These are phyloP conservation scores for Drosophila asahinai DNA, from an alignment of 1,140 invertebrate genomes.

Conservation along the genomic window DNA sequence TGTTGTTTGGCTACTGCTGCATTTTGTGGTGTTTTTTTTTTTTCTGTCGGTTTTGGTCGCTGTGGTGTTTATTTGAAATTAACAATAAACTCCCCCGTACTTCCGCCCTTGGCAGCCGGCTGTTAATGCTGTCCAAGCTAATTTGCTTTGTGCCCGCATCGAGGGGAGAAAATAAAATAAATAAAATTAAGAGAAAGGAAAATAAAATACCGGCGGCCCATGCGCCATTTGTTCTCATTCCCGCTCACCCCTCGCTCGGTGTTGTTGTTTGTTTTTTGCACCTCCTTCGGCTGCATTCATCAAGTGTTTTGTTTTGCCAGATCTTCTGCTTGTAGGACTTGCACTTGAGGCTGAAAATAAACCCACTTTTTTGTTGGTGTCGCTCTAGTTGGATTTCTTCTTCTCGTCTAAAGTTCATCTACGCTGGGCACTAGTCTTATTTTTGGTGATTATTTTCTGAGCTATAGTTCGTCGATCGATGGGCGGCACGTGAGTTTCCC, in stretches of 20 bases:
- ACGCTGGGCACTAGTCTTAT: slow-evolving; percentile 21
- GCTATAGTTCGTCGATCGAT: slow-evolving; percentile 22
- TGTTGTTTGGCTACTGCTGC: slow-evolving; percentile 28
- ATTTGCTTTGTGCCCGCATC: slow-evolving; percentile 52
- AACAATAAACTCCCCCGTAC: slow-evolving; percentile 46
- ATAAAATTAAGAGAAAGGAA: slow-evolving; percentile 14
- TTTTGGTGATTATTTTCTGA: slow-evolving; percentile 24
- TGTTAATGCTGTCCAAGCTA: slow-evolving; percentile 48
- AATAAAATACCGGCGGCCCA: slow-evolving; percentile 12
- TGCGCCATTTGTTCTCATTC: slow-evolving; percentile 41
- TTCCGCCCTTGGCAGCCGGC: slow-evolving; percentile 39
- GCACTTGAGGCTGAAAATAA: slow-evolving; percentile 75
- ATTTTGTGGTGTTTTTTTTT: slow-evolving; percentile 33
- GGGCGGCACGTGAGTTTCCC: slow-evolving; percentile 37
- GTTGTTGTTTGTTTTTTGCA: slow-evolving; percentile 39
- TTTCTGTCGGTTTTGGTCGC: slow-evolving; percentile 13
- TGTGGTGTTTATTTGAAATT: slow-evolving; percentile 55
- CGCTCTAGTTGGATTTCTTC: slow-evolving; percentile 23
- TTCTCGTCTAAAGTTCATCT: slow-evolving; percentile 50
- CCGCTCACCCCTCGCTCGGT: slow-evolving; percentile 10
- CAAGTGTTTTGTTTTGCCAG: slow-evolving; percentile 63
- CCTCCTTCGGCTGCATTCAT: slow-evolving; percentile 48
- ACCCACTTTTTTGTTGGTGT: slow-evolving; percentile 22
- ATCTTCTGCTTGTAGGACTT: slow-evolving; percentile 49
- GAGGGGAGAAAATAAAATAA: slow-evolving; percentile 27